A percentile compares a stretch with the other conserved stretches of the same genome.
phyloP scores from a whole-genome alignment of 92 coral and sea anemone genomes.

The Desmophyllum pertusum region DNA sequence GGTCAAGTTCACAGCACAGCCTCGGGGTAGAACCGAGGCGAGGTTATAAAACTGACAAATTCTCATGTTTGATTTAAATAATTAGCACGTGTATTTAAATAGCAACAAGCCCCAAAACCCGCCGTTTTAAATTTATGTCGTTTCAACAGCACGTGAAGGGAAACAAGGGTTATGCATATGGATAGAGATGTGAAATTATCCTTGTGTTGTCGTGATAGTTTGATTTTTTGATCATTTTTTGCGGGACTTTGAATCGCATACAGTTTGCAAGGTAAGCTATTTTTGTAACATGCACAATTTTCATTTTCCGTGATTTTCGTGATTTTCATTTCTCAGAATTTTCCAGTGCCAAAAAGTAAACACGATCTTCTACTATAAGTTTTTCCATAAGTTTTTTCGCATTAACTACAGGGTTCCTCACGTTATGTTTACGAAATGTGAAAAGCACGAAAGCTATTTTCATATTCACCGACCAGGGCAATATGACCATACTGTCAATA shows the following conservation, averaged over 20 bases:
- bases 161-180: too few relatives aligned
- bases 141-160: not conserved
- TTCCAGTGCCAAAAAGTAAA: not conserved
- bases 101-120: not conserved
- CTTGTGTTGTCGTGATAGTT: not conserved
- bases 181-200: not conserved
- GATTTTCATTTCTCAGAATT: not conserved
- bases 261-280: constrained; percentile 3
- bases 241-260: not conserved
- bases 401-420: not conserved
- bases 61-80: constrained; percentile 10
- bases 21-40: constrained; percentile 2
- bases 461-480: not conserved
- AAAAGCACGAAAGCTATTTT: constrained; percentile 2
- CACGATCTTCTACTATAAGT: not conserved
- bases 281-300: not conserved
- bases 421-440: not conserved
- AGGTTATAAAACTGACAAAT: not conserved
- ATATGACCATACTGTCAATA: too few relatives aligned
- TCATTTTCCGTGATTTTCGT: not conserved
- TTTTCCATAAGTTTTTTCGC: not conserved
- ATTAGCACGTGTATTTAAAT: not conserved
- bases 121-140: not conserved
- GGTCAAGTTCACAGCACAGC: not conserved
- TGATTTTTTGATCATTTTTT: constrained; percentile 1